phyloP scores from a whole-genome alignment of 1,140 invertebrate species.

The Papilio polytes region DNA sequence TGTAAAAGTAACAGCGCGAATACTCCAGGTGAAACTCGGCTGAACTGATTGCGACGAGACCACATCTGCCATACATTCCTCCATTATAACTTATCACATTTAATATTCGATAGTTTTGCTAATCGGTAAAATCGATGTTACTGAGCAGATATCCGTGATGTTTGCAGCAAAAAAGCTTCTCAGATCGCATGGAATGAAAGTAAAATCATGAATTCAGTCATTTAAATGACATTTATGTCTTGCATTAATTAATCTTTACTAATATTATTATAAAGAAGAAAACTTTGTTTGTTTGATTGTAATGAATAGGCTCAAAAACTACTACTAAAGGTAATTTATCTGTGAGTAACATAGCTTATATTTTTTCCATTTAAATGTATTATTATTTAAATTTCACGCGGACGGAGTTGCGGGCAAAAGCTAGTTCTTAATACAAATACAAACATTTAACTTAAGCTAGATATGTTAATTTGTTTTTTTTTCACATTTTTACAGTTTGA shows the following conservation, averaged over 20 bases:
- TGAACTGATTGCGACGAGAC: constrained; percentile 74
- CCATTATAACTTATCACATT: constrained; percentile 65
- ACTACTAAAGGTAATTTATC: too few relatives aligned
- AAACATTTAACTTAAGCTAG: neutral
- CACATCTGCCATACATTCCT: constrained; percentile 66
- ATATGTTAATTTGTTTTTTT: neutral
- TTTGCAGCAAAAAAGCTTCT: neutral
- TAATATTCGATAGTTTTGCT: constrained; percentile 47
- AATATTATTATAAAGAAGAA: too few relatives aligned
- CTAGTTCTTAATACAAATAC: neutral
- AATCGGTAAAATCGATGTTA: constrained; percentile 36
- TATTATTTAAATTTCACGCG: too few relatives aligned
- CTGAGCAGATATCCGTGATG: neutral
- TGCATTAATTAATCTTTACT: neutral
- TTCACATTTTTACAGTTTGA: neutral
- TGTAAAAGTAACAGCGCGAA: constrained; percentile 82
- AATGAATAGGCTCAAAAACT: too few relatives aligned
- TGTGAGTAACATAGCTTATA: too few relatives aligned
- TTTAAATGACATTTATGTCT: neutral
- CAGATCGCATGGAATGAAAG: too few relatives aligned
- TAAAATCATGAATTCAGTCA: neutral
- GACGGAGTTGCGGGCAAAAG: too few relatives aligned
- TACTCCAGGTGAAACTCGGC: constrained; percentile 81
- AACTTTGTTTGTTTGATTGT: too few relatives aligned
- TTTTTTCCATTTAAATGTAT: too few relatives aligned